phyloP scores from a whole-genome alignment of 2,113 vertebrate species.

The Willisornis vidua region DNA sequence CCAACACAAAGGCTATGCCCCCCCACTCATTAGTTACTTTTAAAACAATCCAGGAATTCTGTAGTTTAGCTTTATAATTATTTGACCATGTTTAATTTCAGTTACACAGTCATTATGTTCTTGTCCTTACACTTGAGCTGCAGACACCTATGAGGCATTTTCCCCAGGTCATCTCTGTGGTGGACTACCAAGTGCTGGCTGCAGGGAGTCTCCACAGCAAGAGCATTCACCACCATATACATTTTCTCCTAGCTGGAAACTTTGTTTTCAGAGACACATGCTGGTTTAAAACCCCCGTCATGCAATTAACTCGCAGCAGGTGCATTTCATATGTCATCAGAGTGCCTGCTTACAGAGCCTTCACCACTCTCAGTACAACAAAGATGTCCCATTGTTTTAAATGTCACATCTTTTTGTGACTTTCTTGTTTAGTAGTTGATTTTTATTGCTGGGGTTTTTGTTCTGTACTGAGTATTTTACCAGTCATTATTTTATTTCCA shows the following conservation, averaged over 20 bases:
- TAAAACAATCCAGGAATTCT: neutral
- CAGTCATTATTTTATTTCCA: neutral
- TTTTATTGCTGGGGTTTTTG: neutral
- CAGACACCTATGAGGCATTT: neutral
- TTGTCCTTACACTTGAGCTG: neutral
- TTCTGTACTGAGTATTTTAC: neutral
- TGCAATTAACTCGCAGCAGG: conserved; percentile 17
- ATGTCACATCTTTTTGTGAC: neutral
- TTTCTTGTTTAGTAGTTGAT: neutral
- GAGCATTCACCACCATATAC: neutral
- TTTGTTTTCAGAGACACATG: neutral
- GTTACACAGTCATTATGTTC: neutral
- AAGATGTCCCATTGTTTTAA: neutral
- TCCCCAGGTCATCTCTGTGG: neutral
- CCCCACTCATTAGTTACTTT: neutral
- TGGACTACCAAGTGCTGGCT: neutral
- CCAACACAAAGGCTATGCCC: accelerated
- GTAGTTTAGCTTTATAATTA: neutral
- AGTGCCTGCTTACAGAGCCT: neutral
- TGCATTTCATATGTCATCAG: neutral
- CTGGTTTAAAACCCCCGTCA: neutral
- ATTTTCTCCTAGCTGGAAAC: conserved; percentile 21
- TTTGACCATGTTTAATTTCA: neutral
- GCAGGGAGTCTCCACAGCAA: neutral
- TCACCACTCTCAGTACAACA: neutral